A percentile compares a stretch with the other conserved stretches of the same genome.
Conservation (phyloP, 1,140 invertebrate species). For the Brevipalpus yothersi region DNA sequence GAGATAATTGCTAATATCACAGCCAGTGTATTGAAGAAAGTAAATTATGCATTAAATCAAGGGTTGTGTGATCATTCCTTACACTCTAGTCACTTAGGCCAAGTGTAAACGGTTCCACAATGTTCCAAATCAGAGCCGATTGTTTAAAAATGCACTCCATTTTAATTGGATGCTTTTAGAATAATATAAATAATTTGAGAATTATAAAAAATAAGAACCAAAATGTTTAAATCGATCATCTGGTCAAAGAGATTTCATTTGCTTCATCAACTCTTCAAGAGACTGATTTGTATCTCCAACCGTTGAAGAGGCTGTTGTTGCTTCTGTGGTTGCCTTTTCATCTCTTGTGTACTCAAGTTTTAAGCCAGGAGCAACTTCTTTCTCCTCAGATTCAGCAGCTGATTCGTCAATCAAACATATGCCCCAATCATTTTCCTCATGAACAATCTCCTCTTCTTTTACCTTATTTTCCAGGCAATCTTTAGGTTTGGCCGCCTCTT, state of each 20-base stretch:
- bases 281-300: constrained; percentile 20
- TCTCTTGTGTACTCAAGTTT: constrained; percentile 34
- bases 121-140: too few species aligned
- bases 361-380: constrained; percentile 28
- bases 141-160: too few species aligned
- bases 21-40: too few species aligned
- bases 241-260: constrained; percentile 39
- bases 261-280: constrained; percentile 63
- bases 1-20: too few species aligned
- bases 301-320: constrained; percentile 10
- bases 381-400: constrained; percentile 21
- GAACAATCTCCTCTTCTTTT: constrained; percentile 23
- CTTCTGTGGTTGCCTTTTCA: constrained; percentile 5
- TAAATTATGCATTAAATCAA: too few species aligned
- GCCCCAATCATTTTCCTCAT: constrained; percentile 60
- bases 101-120: too few species aligned
- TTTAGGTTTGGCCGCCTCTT: constrained; percentile 2
- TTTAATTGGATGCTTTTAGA: too few species aligned
- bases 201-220: too few species aligned
- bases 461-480: constrained; percentile 12
- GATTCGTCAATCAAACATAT: constrained; percentile 44
- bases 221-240: too few species aligned
- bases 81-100: too few species aligned
- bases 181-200: too few species aligned
- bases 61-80: too few species aligned